These are phyloP conservation scores for Nemapogon koenigi DNA, from an alignment of 2,888 invertebrate genomes.

Conservation along the genomic window DNA sequence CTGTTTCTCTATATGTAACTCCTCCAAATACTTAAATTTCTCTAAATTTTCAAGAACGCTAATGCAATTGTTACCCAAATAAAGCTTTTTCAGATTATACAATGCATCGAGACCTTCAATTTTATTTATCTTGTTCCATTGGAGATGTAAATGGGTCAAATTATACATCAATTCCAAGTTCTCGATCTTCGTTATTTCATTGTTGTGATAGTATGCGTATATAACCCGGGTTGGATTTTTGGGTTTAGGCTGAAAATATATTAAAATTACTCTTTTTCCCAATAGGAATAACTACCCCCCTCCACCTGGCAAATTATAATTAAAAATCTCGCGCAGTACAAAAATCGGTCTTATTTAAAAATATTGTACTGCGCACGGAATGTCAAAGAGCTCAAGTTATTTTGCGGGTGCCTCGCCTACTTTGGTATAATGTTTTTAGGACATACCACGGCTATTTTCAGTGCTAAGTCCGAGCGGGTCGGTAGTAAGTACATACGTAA, in stretches of 20 bases:
- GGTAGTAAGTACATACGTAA: no score
- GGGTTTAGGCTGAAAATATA: conserved; percentile 40
- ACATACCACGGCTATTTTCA: no score
- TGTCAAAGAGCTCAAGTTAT: no score
- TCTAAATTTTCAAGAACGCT: conserved; percentile 74
- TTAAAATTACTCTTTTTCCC: no score
- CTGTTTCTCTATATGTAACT: conserved; percentile 74
- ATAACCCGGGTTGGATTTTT: conserved; percentile 51
- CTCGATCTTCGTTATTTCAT: conserved; percentile 76
- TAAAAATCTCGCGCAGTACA: no score
- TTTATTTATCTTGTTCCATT: conserved; percentile 77
- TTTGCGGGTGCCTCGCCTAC: no score
- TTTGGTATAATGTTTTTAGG: no score
- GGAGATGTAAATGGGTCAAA: conserved; percentile 73
- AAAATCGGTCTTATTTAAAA: no score
- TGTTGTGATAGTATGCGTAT: conserved; percentile 81
- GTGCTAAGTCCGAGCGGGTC: no score
- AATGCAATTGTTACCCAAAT: conserved; percentile 73
- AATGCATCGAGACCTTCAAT: conserved; percentile 71
- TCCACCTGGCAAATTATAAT: no score
- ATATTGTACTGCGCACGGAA: no score
- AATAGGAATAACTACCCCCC: no score
- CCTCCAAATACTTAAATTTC: conserved; percentile 62
- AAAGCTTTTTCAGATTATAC: conserved; percentile 76
- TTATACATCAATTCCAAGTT: conserved; percentile 71